Conservation (phyloP, 2,113 vertebrate genomes). For the Apodemus speciosus region DNA sequence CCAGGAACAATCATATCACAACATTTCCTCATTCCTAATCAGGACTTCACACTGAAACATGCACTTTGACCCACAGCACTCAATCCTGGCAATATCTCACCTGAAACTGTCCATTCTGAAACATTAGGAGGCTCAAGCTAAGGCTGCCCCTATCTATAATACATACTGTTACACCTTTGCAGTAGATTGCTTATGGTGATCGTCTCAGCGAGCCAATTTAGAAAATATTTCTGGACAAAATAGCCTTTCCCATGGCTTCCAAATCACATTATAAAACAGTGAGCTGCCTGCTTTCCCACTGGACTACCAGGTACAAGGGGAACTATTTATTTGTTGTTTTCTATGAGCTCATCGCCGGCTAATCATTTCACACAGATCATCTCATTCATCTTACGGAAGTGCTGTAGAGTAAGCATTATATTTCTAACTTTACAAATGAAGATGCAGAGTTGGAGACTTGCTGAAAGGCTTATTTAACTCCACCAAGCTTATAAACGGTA, state of each 20-base stretch:
- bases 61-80: not conserved
- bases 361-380: not conserved
- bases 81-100: not conserved
- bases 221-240: slow-evolving; percentile 46
- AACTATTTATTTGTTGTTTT: not conserved
- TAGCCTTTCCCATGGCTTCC: not conserved
- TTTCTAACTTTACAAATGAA: slow-evolving; percentile 26
- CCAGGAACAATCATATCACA: not conserved
- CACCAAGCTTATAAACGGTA: not conserved
- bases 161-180: not conserved
- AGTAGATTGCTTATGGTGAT: not conserved
- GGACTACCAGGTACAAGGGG: not conserved
- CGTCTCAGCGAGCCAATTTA: not conserved
- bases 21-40: not conserved
- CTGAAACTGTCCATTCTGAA: not conserved
- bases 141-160: not conserved
- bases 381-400: slow-evolving; percentile 6
- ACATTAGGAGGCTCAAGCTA: not conserved
- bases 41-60: not conserved
- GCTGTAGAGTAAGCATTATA: not conserved
- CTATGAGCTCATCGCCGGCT: not conserved
- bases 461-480: not conserved
- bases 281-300: not conserved
- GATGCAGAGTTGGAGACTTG: not conserved
- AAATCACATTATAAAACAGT: not conserved